Base-by-base conservation (phyloP, 92 coral and sea anemone genomes). In the Zoanthus solanderi region DNA sequence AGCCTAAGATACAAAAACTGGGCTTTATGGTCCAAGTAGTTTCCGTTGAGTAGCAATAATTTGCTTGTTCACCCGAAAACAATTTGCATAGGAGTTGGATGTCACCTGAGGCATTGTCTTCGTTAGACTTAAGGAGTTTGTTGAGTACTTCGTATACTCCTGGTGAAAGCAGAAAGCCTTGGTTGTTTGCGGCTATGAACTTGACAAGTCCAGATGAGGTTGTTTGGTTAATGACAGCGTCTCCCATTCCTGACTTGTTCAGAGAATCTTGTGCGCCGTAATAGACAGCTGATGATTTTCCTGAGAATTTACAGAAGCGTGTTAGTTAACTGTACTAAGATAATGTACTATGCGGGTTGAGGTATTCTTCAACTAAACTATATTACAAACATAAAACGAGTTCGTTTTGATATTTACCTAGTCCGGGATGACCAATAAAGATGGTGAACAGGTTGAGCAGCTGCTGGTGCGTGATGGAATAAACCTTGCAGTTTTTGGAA, bases 341-440 rank as follows among this genome's bases (percentile, higher is more conserved):
- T 13, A 8, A 1, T 56, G 63, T 14, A 56, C 63, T 9, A 14
- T 56, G 63, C 63, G 63, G 1, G 63, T 10, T 58, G 66, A 58
- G 53, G 75, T 58, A 58, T 58, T 58, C 6, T 58, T 5, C 66
- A 58, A 58, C n/a, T 11, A 58, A 58, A 58, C 66, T 58, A 58
- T 58, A 14, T 58, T 58, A 14, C 66, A 58, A 1, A 58, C 6
- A 10, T 58, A 58, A 58, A 58, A 58, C 66, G 66, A 58, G 66
- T 58, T 58, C 6, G 66, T 58, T 11, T 58, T 58, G 66, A 58
- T 58, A 73, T 47, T 86, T 78, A 90, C 93, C 90, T 74, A 88
- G 79, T 68, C 90, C 90, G 18, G 93, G 93, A 56, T 87, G 84
- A 28, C 89, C 89, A 30, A 91, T 52, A 71, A 91, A 87, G 54